These are phyloP conservation scores for Cotesia congregata DNA, from an alignment of 2,888 invertebrate genomes.

Conservation along the genomic window DNA sequence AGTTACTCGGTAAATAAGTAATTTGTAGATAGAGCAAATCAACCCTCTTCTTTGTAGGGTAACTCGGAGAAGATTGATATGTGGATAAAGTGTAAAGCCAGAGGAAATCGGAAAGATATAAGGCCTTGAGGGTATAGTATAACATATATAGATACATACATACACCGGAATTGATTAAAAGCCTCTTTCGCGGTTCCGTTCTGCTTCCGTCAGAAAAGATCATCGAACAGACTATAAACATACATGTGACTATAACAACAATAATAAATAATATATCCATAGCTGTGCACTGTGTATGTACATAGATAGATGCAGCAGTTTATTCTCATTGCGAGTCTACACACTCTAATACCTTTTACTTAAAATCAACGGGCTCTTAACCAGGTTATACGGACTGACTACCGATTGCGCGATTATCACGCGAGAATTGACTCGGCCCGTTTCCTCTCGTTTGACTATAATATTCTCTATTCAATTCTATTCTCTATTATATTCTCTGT, in stretches of 20 bases:
- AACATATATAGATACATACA: neutral
- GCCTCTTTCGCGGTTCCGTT: conserved; percentile 64
- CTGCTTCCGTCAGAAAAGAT: conserved; percentile 67
- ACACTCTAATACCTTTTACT: conserved; percentile 67
- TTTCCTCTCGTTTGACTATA: conserved; percentile 27
- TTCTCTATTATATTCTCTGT: conserved; percentile 41
- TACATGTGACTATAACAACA: neutral
- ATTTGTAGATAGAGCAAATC: neutral
- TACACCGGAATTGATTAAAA: conserved; percentile 30
- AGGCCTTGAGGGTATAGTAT: neutral
- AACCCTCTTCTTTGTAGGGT: neutral
- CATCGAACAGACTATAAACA: conserved; percentile 36
- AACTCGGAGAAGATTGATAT: neutral
- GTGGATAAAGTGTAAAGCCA: neutral
- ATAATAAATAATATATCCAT: neutral
- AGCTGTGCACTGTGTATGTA: neutral
- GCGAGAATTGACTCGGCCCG: conserved; percentile 56
- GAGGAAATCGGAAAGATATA: neutral
- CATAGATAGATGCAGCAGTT: conserved; percentile 11
- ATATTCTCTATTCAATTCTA: conserved; percentile 13
- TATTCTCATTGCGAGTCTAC: conserved; percentile 63
- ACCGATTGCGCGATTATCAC: conserved; percentile 63
- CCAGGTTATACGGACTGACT: conserved; percentile 65
- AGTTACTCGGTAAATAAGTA: neutral
- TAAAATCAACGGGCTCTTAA: conserved; percentile 62